These are phyloP conservation scores for Pogona vitticeps DNA, from an alignment of 2,113 vertebrate genomes.

Conservation along the genomic window DNA sequence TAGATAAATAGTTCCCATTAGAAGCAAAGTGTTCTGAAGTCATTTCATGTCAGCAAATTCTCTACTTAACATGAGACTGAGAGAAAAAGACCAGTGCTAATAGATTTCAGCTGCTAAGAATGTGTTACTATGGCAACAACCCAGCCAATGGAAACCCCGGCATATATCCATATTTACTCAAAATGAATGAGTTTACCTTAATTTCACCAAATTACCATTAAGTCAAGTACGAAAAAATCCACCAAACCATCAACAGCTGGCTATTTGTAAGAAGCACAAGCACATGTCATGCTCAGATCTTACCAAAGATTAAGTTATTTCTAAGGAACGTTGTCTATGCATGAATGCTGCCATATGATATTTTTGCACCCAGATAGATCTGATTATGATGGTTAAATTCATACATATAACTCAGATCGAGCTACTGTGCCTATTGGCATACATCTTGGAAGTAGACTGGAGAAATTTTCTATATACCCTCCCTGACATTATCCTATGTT, in stretches of 20 bases:
- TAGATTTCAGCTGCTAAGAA: conserved; percentile 25
- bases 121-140: conserved; percentile 15
- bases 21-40: conserved; percentile 15
- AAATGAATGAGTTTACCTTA: conserved; percentile 25
- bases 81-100: conserved; percentile 5
- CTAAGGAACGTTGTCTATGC: not conserved
- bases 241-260: not conserved
- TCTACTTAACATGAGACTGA: conserved; percentile 19
- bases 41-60: conserved; percentile 28
- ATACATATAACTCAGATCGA: not conserved
- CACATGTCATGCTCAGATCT: not conserved
- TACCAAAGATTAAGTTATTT: not conserved
- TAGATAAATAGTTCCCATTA: conserved; percentile 31
- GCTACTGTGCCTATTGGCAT: not conserved
- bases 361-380: conserved; percentile 4
- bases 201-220: conserved; percentile 18
- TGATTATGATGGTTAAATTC: not conserved
- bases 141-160: not conserved
- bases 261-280: not conserved
- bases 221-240: not conserved
- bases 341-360: not conserved
- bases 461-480: not conserved
- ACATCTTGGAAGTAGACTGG: not conserved
- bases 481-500: too few relatives aligned
- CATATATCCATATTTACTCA: conserved; percentile 5